Percentiles rank a stretch among this genome's conserved stretches.
phyloP scores from a whole-genome alignment of 2,888 invertebrate genomes.

The Phengaris alcon region DNA sequence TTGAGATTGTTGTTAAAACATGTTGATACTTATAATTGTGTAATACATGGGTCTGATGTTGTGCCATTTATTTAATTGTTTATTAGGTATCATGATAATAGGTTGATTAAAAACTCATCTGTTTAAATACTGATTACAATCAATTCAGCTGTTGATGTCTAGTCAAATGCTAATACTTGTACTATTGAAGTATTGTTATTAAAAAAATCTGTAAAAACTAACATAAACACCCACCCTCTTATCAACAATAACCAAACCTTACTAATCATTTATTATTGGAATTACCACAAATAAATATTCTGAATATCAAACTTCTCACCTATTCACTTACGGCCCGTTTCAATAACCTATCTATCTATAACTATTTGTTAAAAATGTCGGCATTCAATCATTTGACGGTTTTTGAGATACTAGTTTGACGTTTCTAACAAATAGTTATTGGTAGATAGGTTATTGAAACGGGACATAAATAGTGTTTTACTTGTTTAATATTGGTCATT shows the following conservation, averaged over 20 bases:
- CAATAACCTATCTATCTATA: no score
- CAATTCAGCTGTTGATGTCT: conserved; percentile 11
- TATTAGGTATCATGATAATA: conserved; percentile 15
- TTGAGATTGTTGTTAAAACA: conserved; percentile 41
- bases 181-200: neutral
- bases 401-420: no score
- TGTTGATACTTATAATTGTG: conserved; percentile 42
- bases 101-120: neutral
- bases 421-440: no score
- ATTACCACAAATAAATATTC: neutral
- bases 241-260: neutral
- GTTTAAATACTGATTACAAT: neutral
- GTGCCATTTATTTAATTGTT: conserved; percentile 45
- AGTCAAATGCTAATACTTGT: conserved; percentile 13
- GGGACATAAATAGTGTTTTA: neutral
- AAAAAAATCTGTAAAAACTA: neutral
- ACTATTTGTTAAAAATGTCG: no score
- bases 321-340: neutral
- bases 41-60: conserved; percentile 45
- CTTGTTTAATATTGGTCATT: neutral
- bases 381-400: no score
- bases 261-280: neutral
- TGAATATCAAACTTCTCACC: neutral
- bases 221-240: neutral
- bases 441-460: no score